Conservation (phyloP, 1,140 invertebrate species). For the Ptiloglossa arizonensis region DNA sequence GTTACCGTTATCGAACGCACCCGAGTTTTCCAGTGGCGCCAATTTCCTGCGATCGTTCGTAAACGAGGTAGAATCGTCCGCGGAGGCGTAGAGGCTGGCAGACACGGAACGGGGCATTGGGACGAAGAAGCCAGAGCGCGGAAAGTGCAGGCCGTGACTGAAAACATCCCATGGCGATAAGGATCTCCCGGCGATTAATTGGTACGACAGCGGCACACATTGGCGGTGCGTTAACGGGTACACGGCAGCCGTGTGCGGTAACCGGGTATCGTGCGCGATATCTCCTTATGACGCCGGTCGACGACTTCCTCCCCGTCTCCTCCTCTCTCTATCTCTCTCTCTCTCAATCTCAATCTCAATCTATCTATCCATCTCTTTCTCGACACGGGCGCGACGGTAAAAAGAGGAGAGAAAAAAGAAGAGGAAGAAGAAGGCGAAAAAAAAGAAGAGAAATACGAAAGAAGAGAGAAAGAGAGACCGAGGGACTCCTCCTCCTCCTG, state of each 20-base stretch:
- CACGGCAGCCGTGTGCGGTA: constrained; percentile 57
- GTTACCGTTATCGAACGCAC: constrained; percentile 23
- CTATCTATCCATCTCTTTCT: neutral
- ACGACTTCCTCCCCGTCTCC: constrained; percentile 41
- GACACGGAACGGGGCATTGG: constrained; percentile 33
- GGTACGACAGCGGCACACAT: constrained; percentile 79
- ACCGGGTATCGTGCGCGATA: constrained; percentile 61
- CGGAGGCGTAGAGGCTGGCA: neutral
- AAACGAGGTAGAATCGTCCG: neutral
- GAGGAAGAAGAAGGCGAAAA: neutral
- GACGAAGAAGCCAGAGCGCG: constrained; percentile 54
- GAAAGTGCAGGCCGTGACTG: constrained; percentile 72
- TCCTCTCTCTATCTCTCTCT: neutral
- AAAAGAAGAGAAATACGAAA: neutral
- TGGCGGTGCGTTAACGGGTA: constrained; percentile 59
- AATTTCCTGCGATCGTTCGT: constrained; percentile 42
- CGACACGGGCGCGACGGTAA: constrained; percentile 34
- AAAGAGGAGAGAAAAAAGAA: constrained; percentile 9
- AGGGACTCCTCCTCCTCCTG: constrained; percentile 14
- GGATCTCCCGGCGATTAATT: constrained; percentile 80
- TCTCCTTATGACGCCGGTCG: constrained; percentile 64
- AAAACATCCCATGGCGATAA: constrained; percentile 80
- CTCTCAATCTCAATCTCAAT: too few species aligned
- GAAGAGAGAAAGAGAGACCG: neutral
- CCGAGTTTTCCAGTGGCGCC: constrained; percentile 26